Conservation (phyloP, 1,140 invertebrate genomes). For the Palaemon carinicauda region DNA sequence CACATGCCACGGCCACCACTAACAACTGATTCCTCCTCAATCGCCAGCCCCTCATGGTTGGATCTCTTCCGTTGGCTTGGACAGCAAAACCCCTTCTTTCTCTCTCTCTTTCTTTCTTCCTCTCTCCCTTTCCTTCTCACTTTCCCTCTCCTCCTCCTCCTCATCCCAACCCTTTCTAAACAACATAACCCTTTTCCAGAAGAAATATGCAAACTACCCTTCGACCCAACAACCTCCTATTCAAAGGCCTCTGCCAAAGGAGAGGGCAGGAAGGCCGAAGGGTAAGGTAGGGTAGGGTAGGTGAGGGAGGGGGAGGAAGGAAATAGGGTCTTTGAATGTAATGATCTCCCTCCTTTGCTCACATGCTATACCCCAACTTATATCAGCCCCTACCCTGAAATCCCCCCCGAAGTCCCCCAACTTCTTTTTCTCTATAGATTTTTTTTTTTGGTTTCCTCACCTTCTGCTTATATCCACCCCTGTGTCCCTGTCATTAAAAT, state of each 20-base stretch:
- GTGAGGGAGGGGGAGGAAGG: too few relatives aligned
- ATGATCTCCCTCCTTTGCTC: conserved; percentile 6
- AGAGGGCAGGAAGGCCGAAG: too few relatives aligned
- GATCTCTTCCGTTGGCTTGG: neutral
- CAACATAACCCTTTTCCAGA: conserved; percentile 27
- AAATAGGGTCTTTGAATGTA: conserved; percentile 11
- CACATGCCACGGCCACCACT: neutral
- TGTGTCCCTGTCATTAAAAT: too few relatives aligned
- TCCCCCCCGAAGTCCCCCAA: too few relatives aligned
- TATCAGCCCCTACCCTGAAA: neutral
- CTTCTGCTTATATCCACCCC: neutral
- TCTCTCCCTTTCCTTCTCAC: neutral
- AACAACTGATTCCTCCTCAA: conserved; percentile 19
- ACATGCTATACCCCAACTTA: neutral
- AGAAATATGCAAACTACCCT: conserved; percentile 38
- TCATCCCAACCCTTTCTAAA: neutral
- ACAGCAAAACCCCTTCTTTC: neutral
- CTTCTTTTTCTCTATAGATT: neutral
- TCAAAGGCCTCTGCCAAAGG: conserved; percentile 11
- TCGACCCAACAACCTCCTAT: neutral
- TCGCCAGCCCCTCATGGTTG: neutral
- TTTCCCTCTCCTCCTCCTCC: neutral
- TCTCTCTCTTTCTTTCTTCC: neutral
- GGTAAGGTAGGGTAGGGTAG: too few relatives aligned
- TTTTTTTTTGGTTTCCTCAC: neutral